Evolutionary conservation across 92 coral and sea anemone species (phyloP).

Genomic region (Palythoa grandis): DNA sequence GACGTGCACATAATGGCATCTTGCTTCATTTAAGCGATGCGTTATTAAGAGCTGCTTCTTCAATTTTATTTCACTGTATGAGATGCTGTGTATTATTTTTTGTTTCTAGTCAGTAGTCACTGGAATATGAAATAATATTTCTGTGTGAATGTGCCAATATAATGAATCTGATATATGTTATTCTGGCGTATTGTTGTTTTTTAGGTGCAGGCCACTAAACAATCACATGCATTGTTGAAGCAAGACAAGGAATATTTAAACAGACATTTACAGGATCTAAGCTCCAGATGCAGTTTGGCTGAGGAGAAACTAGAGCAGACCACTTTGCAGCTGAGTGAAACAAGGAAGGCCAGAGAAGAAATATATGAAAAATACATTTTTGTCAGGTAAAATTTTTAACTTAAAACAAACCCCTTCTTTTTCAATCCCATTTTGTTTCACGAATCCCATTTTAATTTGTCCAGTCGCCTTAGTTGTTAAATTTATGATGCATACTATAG

Average conservation of each 20-base stretch:
- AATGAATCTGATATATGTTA: not conserved
- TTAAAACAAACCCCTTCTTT: not conserved
- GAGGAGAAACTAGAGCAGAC: constrained; percentile 85
- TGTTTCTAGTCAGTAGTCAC: no score
- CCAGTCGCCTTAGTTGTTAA: no score
- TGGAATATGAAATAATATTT: no score
- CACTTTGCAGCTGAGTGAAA: constrained; percentile 66
- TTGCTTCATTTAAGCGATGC: no score
- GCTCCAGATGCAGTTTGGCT: constrained; percentile 76
- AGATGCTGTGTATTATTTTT: no score
- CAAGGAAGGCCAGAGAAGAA: constrained; percentile 91
- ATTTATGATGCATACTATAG: no score
- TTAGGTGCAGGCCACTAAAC: constrained; percentile 89
- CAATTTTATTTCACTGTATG: no score
- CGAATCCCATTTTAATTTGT: no score
- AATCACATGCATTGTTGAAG: constrained; percentile 82
- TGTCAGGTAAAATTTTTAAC: constrained; percentile 60
- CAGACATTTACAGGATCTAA: constrained; percentile 83
- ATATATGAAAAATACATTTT: constrained; percentile 90
- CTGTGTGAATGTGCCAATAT: no score
- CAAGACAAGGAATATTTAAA: constrained; percentile 97
- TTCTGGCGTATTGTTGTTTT: not conserved
- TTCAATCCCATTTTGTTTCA: not conserved
- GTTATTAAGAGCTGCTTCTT: no score
- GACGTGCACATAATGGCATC: no score